phyloP scores from a whole-genome alignment of 2,797 vertebrate genomes.

The Scleropages formosus region DNA sequence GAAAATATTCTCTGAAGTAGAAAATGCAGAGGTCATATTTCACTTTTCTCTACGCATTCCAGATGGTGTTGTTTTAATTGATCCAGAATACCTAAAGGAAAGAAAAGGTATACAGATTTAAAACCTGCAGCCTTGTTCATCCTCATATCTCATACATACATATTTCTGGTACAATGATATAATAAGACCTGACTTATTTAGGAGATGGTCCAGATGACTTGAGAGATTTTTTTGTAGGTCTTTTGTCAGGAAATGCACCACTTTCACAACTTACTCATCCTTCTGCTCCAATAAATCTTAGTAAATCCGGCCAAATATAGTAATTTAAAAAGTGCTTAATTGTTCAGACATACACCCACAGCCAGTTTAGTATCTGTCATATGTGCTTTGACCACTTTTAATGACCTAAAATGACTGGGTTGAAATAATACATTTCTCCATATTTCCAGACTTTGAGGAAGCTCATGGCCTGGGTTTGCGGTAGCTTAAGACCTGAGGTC shows the following conservation, averaged over 20 bases:
- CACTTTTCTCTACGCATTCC: conserved; percentile 20
- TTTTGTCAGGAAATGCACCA: background rate
- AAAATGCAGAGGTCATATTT: conserved; percentile 1
- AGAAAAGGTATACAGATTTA: conserved; percentile 69
- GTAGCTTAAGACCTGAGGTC: too few species aligned
- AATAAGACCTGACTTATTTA: background rate
- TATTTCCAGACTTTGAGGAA: too few species aligned
- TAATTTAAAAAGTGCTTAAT: too few species aligned
- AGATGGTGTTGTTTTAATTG: conserved; percentile 92
- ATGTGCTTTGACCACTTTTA: too few species aligned
- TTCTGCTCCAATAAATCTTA: background rate
- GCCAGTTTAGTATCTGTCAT: too few species aligned
- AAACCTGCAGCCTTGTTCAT: background rate
- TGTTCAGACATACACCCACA: too few species aligned
- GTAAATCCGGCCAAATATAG: too few species aligned
- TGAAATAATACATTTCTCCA: too few species aligned
- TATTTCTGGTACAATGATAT: background rate
- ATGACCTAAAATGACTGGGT: too few species aligned
- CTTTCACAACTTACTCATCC: background rate
- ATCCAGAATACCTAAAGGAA: conserved; percentile 93
- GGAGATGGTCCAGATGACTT: background rate
- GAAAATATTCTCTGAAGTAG: conserved; percentile 12
- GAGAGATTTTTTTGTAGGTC: background rate
- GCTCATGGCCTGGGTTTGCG: too few species aligned
- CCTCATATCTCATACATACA: background rate